phyloP scores from a whole-genome alignment of 2,797 vertebrate species.

The Echiichthys vipera region DNA sequence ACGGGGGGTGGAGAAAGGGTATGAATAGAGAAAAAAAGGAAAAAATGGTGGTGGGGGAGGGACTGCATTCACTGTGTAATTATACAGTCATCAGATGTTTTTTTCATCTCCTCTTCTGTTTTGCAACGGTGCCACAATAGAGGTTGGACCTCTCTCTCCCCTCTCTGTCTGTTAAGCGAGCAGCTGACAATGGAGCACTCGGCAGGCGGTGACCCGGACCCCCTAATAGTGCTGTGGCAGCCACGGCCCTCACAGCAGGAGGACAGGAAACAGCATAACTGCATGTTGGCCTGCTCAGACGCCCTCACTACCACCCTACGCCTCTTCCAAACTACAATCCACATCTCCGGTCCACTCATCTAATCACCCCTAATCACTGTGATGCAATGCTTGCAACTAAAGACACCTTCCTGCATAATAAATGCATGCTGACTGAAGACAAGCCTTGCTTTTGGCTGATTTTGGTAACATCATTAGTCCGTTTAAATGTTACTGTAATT shows the following conservation, averaged over 20 bases:
- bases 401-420: slow-evolving; percentile 45
- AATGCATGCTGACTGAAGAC: slow-evolving; percentile 25
- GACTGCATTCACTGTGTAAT: slow-evolving; percentile 82
- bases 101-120: slow-evolving; percentile 62
- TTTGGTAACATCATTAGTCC: not conserved
- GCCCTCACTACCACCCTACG: slow-evolving; percentile 21
- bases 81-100: slow-evolving; percentile 83
- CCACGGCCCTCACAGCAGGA: slow-evolving; percentile 77
- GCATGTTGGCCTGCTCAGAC: slow-evolving; percentile 63
- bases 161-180: slow-evolving; percentile 74
- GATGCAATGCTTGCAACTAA: slow-evolving; percentile 37
- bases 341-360: slow-evolving; percentile 16
- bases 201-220: slow-evolving; percentile 79
- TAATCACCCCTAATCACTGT: slow-evolving; percentile 48
- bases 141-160: slow-evolving; percentile 71
- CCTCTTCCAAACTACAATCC: slow-evolving; percentile 40
- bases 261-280: slow-evolving; percentile 74
- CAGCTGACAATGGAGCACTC: slow-evolving; percentile 82
- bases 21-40: slow-evolving; percentile 74
- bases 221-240: slow-evolving; percentile 82
- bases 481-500: slow-evolving; percentile 10
- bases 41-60: slow-evolving; percentile 75
- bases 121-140: slow-evolving; percentile 80
- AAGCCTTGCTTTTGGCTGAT: slow-evolving; percentile 16
- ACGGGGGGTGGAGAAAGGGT: slow-evolving; percentile 64